Base-by-base conservation (phyloP, 1,140 invertebrate species). In the Drosophila sechellia region DNA sequence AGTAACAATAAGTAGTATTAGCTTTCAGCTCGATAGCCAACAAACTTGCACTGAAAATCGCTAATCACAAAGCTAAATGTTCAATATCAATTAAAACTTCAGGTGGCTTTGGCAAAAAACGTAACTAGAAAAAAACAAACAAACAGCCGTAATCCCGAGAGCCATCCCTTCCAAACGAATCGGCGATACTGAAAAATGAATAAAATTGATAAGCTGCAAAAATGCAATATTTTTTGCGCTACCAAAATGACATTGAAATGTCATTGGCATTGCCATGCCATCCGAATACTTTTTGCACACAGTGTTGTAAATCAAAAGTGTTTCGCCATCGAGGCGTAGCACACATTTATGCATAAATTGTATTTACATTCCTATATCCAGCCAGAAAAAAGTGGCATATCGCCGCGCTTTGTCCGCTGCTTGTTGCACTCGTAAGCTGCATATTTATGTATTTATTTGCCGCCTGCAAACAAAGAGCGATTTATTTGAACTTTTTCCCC, bases 391-490 rank as follows among this genome's bases (percentile, higher is more conserved):
- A 50, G 34, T 52, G 40, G 68, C 56, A 72, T 81, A 81, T 81
- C 65, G 42, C 50, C 31, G 31, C 31, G 31, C 31, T 10, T 10
- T 31, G 27, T 13, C n/a, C 17, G 25, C 58, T 37, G 34, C 52
- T 70, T 40, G 54, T 69, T 45, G 54, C 58, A 57, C 58, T 69
- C 25, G 70, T 83, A 83, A 81, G 79, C 79, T 84, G 70, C 63
- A 78, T 83, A 81, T 81, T 77, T 81, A 83, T 81, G 65, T 81
- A 81, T 77, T 81, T 81, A 81, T 81, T 81, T 81, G 57, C 53
- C 43, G 42, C 39, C 31, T 50, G 37, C 74, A 79, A 78, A 83
- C 79, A 83, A 79, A 81, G 27, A 63, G 60, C 63, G 45, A 79
- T 84, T 75, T 83, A 74, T 78, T 83, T 63, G 13, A 35, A 15